Evolutionary conservation across 2,797 vertebrate genomes (phyloP).

Genomic region (Simalia tracyae): DNA sequence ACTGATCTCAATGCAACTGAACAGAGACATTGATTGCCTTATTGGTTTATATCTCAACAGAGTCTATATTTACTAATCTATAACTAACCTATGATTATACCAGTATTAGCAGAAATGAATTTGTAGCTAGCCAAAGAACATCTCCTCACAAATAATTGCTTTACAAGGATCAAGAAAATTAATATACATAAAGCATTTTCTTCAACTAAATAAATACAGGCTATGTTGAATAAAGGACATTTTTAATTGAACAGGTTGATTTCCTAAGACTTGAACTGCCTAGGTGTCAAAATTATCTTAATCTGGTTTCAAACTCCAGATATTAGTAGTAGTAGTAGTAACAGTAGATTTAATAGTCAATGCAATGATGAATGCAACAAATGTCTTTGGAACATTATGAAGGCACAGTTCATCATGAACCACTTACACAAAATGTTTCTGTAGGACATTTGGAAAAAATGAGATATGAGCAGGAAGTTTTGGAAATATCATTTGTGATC

Average conservation of each 20-base stretch:
- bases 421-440: not conserved
- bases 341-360: not conserved
- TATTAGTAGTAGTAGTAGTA: not conserved
- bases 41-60: not conserved
- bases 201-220: not conserved
- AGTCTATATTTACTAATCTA: not conserved
- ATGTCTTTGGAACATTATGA: not conserved
- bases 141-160: not conserved
- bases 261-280: not conserved
- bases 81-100: not conserved
- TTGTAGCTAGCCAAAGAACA: not conserved
- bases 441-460: not conserved
- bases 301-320: not conserved
- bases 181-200: not conserved
- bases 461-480: not conserved
- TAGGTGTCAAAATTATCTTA: not conserved
- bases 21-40: not conserved
- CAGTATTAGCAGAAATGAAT: not conserved
- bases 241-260: not conserved
- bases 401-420: not conserved
- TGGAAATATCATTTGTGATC: rapidly evolving
- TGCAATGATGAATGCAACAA: not conserved
- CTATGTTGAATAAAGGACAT: not conserved
- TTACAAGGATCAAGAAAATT: not conserved
- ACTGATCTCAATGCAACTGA: not conserved